phyloP scores from a whole-genome alignment of 2,797 vertebrate genomes.

The Heterohyrax brucei region DNA sequence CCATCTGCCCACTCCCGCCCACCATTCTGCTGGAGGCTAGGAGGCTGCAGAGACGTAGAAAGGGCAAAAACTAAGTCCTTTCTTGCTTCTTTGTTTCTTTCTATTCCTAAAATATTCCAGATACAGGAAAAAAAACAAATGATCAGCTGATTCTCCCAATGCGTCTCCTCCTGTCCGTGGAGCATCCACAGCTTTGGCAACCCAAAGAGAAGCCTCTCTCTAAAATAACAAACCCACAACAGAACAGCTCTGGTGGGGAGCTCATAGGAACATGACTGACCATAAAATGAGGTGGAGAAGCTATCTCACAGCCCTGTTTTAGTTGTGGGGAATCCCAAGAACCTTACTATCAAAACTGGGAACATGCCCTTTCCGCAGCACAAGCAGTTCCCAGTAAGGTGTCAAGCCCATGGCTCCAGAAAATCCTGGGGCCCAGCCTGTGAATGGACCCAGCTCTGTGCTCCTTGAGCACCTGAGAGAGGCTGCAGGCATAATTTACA shows the following conservation, averaged over 20 bases:
- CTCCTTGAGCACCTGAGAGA: not conserved
- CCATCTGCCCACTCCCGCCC: not conserved
- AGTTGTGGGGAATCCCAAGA: not conserved
- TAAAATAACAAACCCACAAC: not conserved
- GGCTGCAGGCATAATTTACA: not conserved
- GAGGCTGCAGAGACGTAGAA: not conserved
- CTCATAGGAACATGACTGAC: not conserved
- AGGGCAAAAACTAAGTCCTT: not conserved
- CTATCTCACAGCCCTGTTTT: fast-evolving
- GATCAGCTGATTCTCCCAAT: not conserved
- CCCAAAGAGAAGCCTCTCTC: not conserved
- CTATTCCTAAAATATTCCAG: not conserved
- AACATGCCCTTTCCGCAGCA: not conserved
- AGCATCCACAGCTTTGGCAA: no score
- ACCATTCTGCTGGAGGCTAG: not conserved
- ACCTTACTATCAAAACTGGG: not conserved
- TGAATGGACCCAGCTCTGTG: fast-evolving
- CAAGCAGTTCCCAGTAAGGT: not conserved
- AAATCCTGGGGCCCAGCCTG: not conserved
- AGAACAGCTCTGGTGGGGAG: not conserved
- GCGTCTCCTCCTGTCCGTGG: fast-evolving
- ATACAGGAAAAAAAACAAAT: not conserved
- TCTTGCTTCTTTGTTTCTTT: not conserved
- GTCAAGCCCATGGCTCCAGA: not conserved
- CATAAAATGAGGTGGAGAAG: not conserved